Conservation (phyloP, 2,113 vertebrate genomes). For the Phrynocephalus versicolor region DNA sequence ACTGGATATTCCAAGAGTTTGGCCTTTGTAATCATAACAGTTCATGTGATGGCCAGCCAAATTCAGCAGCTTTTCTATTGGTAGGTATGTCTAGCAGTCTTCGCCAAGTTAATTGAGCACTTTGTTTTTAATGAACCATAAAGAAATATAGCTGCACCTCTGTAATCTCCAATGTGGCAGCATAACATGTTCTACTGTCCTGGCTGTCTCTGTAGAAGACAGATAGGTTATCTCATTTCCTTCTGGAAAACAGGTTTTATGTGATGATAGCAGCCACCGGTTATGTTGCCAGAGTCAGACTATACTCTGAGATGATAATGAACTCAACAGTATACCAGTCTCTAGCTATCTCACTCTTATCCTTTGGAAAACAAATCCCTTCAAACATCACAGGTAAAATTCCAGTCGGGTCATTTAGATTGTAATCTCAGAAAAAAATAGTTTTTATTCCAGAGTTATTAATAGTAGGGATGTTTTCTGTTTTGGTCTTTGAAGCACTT, state of each 20-base stretch:
- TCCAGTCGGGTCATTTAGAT: conserved; percentile 14
- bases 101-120: conserved; percentile 5
- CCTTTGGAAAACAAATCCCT: background rate
- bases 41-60: background rate
- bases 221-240: conserved; percentile 67
- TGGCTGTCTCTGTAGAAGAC: conserved; percentile 9
- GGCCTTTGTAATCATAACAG: background rate
- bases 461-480: background rate
- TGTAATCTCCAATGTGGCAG: accelerated
- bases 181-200: accelerated
- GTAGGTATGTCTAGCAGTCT: background rate
- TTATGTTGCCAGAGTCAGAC: conserved; percentile 50
- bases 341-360: background rate
- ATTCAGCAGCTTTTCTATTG: background rate
- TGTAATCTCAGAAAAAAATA: background rate
- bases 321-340: background rate
- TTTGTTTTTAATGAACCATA: conserved; percentile 39
- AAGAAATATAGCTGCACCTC: conserved; percentile 9
- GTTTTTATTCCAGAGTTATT: background rate
- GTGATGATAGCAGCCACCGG: conserved; percentile 62
- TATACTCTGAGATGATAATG: background rate
- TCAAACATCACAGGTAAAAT: background rate
- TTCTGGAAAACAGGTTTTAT: conserved; percentile 57
- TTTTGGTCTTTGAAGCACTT: background rate
- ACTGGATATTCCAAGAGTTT: background rate